Conservation (phyloP, 2,888 invertebrate species). For the Ctena decussata region DNA sequence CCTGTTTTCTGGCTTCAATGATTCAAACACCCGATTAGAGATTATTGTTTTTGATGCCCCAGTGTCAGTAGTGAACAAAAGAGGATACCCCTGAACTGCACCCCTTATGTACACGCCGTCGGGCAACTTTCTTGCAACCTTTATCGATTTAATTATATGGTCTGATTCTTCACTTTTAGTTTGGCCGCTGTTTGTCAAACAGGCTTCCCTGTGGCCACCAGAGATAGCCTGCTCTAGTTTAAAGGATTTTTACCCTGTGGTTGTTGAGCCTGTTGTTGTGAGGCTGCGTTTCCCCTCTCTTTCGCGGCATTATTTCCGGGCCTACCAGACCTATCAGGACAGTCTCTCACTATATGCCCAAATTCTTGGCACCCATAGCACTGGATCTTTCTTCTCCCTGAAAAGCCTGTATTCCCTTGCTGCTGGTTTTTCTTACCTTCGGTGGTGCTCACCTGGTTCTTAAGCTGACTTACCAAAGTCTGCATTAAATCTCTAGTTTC, state of each 20-base stretch:
- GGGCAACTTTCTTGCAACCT: not conserved
- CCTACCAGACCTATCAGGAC: not conserved
- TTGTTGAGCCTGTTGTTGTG: not conserved
- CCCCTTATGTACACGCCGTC: constrained; percentile 7
- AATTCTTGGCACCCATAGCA: not conserved
- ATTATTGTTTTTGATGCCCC: too few relatives aligned
- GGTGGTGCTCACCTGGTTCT: too few relatives aligned
- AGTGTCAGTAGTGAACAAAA: too few relatives aligned
- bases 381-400: too few relatives aligned
- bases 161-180: too few relatives aligned
- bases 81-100: not conserved
- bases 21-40: not conserved
- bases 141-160: not conserved
- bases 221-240: not conserved
- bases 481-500: too few relatives aligned
- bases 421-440: too few relatives aligned
- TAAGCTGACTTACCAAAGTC: too few relatives aligned
- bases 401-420: too few relatives aligned
- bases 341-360: not conserved
- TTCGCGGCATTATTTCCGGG: not conserved
- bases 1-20: not conserved
- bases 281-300: too few relatives aligned
- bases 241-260: not conserved
- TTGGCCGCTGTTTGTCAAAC: too few relatives aligned
- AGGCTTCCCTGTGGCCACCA: constrained; percentile 16